These are phyloP conservation scores for Hapalemur alaotrensis DNA, from an alignment of 2,797 vertebrate species.

Conservation along the genomic window DNA sequence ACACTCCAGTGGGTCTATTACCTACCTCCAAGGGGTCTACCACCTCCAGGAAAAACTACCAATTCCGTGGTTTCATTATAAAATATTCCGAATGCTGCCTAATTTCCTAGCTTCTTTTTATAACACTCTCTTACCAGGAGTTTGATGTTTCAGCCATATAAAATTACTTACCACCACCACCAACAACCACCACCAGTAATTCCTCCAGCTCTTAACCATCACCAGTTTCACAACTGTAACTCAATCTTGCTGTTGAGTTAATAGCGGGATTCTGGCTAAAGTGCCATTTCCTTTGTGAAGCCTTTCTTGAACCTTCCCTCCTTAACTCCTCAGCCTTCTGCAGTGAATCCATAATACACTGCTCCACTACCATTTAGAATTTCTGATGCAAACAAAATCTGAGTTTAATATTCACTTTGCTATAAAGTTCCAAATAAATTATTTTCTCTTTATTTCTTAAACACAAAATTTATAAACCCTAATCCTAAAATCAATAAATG, in stretches of 20 bases:
- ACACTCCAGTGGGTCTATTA: neutral
- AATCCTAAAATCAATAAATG: conserved; percentile 6
- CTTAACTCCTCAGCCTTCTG: neutral
- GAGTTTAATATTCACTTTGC: conserved; percentile 23
- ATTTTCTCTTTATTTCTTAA: conserved; percentile 23
- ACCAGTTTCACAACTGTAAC: neutral
- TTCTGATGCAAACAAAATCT: neutral
- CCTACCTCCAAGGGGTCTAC: neutral
- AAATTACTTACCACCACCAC: neutral
- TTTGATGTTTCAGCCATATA: neutral
- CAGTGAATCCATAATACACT: neutral
- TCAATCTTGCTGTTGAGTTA: neutral
- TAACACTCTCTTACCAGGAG: neutral
- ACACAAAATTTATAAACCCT: neutral
- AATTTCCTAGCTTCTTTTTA: neutral
- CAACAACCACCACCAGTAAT: neutral
- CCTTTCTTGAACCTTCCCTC: neutral
- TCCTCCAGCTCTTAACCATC: neutral
- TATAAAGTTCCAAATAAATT: conserved; percentile 9
- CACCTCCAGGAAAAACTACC: neutral
- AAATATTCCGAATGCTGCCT: neutral
- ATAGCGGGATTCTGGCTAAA: neutral
- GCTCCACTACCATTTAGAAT: neutral
- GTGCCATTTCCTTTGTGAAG: conserved; percentile 49
- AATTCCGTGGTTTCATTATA: neutral